Base-by-base conservation (phyloP, 2,797 vertebrate genomes). In the Parauchenoglanis ngamensis region DNA sequence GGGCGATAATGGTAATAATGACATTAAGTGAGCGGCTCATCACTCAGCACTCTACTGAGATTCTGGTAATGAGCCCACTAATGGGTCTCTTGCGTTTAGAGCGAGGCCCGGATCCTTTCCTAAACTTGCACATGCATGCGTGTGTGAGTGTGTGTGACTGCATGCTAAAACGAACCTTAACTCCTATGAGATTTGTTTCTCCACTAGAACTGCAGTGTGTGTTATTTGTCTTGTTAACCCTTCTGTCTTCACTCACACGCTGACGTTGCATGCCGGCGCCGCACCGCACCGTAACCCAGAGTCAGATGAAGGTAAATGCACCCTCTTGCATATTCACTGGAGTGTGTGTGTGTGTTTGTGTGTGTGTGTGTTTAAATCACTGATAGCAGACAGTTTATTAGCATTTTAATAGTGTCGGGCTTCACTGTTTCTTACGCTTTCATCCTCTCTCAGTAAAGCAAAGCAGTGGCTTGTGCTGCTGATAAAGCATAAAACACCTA, bases 181-280 rank as follows among this genome's bases (percentile, higher is more conserved):
- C 40, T 61, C 8, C 28, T 57, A 11, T 7, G 25, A 25, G n/a
- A 54, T 73, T 88, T 88, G 10, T 61, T 72, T 84, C 57, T 52
- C 79, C 77, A 83, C 68, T 77, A 57, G 28, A 72, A 52, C 59
- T 52, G 44, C 61, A 46, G 82, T 56, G 54, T 84, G 72, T 49
- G 46, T 12, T 78, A 15, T 83, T 19, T 81, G 89, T 91, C 88
- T 88, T 89, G 90, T 87, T 96, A 97, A 96, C 94, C 92, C 80
- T 92, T 52, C 83, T 96, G 92, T 95, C 96, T 96, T 96, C 95
- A 94, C 96, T 96, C 56, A 95, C 96, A 96, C 95, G 95, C 94
- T 97, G 96, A 96, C 95, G 96, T 94, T 97, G 97, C 96, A 97
- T 97, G 97, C 95, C 92, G 96, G 91, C 95, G 15, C 67, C n/a